Conservation (phyloP, 2,113 vertebrate species). For the Agelaius tricolor region DNA sequence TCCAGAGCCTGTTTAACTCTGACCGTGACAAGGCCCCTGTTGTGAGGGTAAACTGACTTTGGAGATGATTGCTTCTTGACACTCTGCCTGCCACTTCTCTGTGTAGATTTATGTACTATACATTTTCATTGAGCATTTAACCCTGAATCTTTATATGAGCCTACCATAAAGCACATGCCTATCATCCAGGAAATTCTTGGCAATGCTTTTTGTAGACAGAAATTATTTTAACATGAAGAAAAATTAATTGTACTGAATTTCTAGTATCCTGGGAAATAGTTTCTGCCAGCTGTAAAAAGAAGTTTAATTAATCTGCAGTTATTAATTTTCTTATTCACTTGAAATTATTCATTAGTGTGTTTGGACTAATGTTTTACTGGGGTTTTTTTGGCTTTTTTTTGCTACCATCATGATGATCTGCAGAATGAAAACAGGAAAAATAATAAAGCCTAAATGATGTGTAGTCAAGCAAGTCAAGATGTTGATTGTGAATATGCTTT, state of each 20-base stretch:
- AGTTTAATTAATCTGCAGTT: background rate
- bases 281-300: background rate
- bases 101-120: conserved; percentile 50
- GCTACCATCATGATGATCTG: background rate
- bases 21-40: conserved; percentile 33
- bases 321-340: conserved; percentile 26
- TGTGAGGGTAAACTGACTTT: conserved; percentile 55
- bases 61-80: conserved; percentile 66
- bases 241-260: conserved; percentile 18
- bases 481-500: background rate
- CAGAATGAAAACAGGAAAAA: background rate
- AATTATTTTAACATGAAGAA: conserved; percentile 30
- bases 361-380: background rate
- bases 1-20: conserved; percentile 28
- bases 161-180: conserved; percentile 31
- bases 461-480: background rate
- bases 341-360: conserved; percentile 5
- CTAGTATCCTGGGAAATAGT: conserved; percentile 17
- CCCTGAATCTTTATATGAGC: conserved; percentile 55
- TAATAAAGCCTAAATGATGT: background rate
- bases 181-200: conserved; percentile 48
- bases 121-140: conserved; percentile 67
- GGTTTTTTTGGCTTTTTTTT: background rate
- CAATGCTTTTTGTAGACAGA: conserved; percentile 4
- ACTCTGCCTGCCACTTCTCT: conserved; percentile 26